Evolutionary conservation across 2,113 vertebrate genomes (phyloP).

Genomic region (Ailurus styani): DNA sequence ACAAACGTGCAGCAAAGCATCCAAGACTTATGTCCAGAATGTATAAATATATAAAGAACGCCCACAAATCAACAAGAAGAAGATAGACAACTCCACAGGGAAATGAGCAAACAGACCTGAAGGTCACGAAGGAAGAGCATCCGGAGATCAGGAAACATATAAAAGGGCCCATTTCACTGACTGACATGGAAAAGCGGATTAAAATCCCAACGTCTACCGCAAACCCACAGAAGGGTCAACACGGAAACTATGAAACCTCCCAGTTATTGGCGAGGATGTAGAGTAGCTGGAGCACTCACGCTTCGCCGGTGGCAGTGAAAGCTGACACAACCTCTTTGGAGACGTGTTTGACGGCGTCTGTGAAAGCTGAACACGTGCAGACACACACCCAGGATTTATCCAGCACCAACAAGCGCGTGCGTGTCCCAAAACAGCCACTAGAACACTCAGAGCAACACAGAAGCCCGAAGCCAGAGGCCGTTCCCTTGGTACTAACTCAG

Average conservation of each 20-base stretch:
- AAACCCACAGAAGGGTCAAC: background rate
- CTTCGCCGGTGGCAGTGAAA: fast-evolving
- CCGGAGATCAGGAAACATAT: background rate
- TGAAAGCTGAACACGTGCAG: background rate
- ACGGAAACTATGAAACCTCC: background rate
- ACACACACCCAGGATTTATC: background rate
- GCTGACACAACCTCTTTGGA: background rate
- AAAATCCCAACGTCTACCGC: background rate
- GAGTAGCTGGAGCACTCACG: fast-evolving
- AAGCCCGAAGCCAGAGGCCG: background rate
- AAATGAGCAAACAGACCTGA: too few species aligned
- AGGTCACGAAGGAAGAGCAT: too few species aligned
- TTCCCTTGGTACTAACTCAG: background rate
- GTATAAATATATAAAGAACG: background rate
- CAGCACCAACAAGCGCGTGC: fast-evolving
- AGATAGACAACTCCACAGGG: background rate
- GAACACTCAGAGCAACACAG: too few species aligned
- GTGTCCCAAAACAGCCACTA: too few species aligned
- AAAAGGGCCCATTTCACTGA: background rate
- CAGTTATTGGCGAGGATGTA: background rate
- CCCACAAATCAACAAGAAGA: background rate
- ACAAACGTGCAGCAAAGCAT: fast-evolving
- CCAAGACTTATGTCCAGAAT: too few species aligned
- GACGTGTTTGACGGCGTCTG: background rate
- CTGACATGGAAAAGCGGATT: background rate